A percentile compares a stretch with the other conserved stretches of the same genome.
phyloP scores from a whole-genome alignment of 2,888 invertebrate species.

The Polydrusus tereticollis region DNA sequence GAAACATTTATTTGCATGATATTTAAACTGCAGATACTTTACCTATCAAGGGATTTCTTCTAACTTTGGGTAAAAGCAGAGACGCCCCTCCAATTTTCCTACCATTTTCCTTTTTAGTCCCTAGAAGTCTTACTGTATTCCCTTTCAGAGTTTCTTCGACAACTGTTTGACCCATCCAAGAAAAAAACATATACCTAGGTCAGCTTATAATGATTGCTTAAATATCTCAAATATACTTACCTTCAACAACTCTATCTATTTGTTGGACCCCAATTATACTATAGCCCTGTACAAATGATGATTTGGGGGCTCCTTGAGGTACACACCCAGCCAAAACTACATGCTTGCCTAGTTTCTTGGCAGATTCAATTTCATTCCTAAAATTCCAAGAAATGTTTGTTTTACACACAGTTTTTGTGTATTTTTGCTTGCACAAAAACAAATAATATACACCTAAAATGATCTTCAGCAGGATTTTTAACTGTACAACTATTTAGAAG shows the following conservation, averaged over 20 bases:
- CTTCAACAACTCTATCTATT: conserved; percentile 95
- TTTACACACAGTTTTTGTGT: not conserved
- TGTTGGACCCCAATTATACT: conserved; percentile 99
- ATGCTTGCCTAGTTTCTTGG: conserved; percentile 79
- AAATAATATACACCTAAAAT: conserved; percentile 86
- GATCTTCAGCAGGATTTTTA: conserved; percentile 96
- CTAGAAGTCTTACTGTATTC: conserved; percentile 68
- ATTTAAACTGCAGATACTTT: not conserved
- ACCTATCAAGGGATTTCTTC: conserved; percentile 90
- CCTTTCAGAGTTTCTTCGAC: conserved; percentile 98
- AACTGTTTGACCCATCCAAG: too few species aligned
- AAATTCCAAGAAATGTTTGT: conserved; percentile 50
- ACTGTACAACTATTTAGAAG: conserved; percentile 98
- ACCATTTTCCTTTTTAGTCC: conserved; percentile 85
- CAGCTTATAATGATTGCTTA: not conserved
- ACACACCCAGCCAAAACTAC: conserved; percentile 98
- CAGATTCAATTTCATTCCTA: conserved; percentile 87
- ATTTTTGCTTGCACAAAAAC: too few species aligned
- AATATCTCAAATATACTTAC: conserved; percentile 9
- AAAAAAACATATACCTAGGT: not conserved
- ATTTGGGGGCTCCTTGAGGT: conserved; percentile 91
- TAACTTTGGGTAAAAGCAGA: conserved; percentile 90
- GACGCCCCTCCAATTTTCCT: conserved; percentile 87
- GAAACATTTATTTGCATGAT: not conserved
- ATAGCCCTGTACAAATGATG: conserved; percentile 78